Conservation (phyloP, 2,113 vertebrate genomes). For the Axis porcinus region DNA sequence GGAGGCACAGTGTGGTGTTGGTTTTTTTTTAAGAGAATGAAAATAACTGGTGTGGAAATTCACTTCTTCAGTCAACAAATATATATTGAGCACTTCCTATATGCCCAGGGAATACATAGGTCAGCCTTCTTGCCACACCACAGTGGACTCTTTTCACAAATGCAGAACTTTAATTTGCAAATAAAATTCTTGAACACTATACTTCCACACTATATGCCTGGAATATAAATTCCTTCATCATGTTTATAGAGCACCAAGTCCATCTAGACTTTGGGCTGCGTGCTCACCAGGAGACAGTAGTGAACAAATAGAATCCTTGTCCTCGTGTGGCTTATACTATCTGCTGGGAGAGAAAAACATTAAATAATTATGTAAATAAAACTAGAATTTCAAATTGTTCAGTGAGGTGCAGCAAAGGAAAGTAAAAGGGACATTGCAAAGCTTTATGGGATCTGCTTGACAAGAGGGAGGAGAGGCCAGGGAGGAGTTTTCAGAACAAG, state of each 20-base stretch:
- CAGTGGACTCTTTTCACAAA: neutral
- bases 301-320: neutral
- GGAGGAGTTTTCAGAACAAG: neutral
- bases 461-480: neutral
- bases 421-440: neutral
- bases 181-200: neutral
- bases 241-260: neutral
- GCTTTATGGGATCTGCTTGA: neutral
- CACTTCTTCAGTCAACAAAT: neutral
- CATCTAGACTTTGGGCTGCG: neutral
- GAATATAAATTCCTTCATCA: neutral
- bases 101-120: neutral
- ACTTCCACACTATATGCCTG: neutral
- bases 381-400: neutral
- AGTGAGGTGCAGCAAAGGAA: neutral
- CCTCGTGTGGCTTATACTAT: neutral
- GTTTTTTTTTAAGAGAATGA: constrained; percentile 22
- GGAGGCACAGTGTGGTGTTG: neutral
- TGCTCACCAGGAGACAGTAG: neutral
- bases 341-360: neutral
- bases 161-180: constrained; percentile 17
- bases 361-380: neutral
- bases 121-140: neutral
- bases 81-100: neutral
- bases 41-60: neutral